Evolutionary conservation across 2,797 vertebrate species (phyloP), one percentile per base, ranked within the genome.

Genomic region (Gymnothorax javanicus): DNA sequence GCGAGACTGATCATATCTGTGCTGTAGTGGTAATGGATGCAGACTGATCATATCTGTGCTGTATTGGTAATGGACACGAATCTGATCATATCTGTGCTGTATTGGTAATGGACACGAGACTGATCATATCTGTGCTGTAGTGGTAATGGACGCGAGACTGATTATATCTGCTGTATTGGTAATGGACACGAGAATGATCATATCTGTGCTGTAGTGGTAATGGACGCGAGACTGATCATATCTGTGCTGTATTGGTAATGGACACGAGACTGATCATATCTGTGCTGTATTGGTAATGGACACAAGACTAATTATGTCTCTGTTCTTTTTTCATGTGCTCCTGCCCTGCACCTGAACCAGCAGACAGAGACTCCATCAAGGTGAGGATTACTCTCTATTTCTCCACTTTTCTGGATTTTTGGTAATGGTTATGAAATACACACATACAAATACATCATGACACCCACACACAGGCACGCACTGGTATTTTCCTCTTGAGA

Each of bases 331-430:
- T 54, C 75, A 79, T 54, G 15, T 79, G 75, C 43, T 77, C n/a
- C 69, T 75, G 33, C 17, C 71, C 27, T 17, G 27, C 33, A 77
- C 43, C 73, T 50, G 73, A 8, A 52, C 75, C 75, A 54, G 75
- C 75, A 79, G 75, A 79, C 50, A 52, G 75, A 79, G 75, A 79
- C n/a, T 79, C 75, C 50, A 50, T 79, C 50, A 79, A 79, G 75
- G 75, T 79, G 7, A 54, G 75, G 27, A 50, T 52, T 20, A n/a
- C 59, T 62, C 7, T 62, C 52, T 2, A 7, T 79, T 54, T 54
- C 15, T 79, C 50, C 7, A 20, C 11, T 54, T 7, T 25, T 71
- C 15, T 33, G 7, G 5, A n/a, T 25, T 7, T 69, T 25, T 5
- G 9, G n/a, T 25, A n/a, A 25, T 25, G 69, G 8, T 27, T 12